Conservation (phyloP, 2,888 invertebrate species). For the Pterobdella sp. region DNA sequence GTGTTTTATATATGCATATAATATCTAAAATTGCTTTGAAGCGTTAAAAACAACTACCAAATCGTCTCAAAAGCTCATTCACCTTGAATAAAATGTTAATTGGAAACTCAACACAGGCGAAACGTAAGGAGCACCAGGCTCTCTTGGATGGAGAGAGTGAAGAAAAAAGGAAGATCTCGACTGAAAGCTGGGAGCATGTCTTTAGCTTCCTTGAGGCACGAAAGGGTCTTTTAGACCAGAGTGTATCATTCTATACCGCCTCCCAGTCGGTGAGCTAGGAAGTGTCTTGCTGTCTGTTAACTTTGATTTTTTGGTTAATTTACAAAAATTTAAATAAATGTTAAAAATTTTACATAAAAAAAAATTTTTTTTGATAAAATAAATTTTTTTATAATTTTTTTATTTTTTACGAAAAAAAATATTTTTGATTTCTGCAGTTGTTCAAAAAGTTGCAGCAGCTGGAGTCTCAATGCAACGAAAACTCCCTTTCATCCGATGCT, state of each 20-base stretch:
- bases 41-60: no score
- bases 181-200: slow-evolving; percentile 71
- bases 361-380: not conserved
- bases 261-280: slow-evolving; percentile 52
- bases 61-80: no score
- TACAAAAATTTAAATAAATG: no score
- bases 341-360: not conserved
- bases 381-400: not conserved
- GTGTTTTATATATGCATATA: no score
- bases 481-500: slow-evolving; percentile 65
- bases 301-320: no score
- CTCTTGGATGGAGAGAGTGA: slow-evolving; percentile 55
- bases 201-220: slow-evolving; percentile 69
- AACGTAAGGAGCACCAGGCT: slow-evolving; percentile 61
- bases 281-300: not conserved
- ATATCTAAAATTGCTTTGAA: no score
- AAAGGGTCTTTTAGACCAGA: slow-evolving; percentile 67
- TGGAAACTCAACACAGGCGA: slow-evolving; percentile 15
- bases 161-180: slow-evolving; percentile 75
- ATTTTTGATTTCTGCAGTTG: slow-evolving; percentile 54
- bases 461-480: slow-evolving; percentile 63
- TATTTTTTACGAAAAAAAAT: not conserved
- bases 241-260: slow-evolving; percentile 65
- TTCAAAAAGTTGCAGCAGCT: slow-evolving; percentile 63
- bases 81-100: no score